Evolutionary conservation across 1,140 invertebrate species (phyloP).

Genomic region (Drosophila bocqueti): DNA sequence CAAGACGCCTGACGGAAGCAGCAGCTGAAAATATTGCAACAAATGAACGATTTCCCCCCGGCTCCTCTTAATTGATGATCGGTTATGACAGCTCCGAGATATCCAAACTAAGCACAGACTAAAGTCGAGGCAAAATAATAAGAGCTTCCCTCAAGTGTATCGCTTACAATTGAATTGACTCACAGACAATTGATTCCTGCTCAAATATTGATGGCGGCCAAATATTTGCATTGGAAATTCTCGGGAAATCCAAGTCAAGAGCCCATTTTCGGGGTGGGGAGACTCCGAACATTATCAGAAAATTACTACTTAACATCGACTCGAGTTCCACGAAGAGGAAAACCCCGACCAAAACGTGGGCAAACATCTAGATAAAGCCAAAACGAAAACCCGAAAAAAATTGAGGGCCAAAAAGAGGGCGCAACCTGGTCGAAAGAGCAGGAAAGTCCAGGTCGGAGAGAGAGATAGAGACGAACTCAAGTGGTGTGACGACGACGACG

Average conservation of each 20-base stretch:
- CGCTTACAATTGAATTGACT: conserved; percentile 64
- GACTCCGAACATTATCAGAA: conserved; percentile 68
- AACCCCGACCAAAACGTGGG: conserved; percentile 50
- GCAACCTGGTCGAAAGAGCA: conserved; percentile 59
- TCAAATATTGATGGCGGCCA: conserved; percentile 60
- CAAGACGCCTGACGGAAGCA: conserved; percentile 64
- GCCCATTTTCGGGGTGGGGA: conserved; percentile 3
- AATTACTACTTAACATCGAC: conserved; percentile 83
- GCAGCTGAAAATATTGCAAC: conserved; percentile 46
- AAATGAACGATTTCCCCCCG: conserved; percentile 38
- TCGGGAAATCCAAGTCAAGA: conserved; percentile 31
- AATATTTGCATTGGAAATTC: conserved; percentile 70
- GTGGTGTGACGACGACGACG: conserved; percentile 72
- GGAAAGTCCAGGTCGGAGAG: conserved; percentile 6
- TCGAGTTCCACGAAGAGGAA: conserved; percentile 66
- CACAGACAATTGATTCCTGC: conserved; percentile 22
- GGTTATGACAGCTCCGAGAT: conserved; percentile 65
- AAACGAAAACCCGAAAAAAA: conserved; percentile 46
- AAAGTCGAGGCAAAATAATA: conserved; percentile 14
- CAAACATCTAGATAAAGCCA: conserved; percentile 74
- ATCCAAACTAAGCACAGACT: conserved; percentile 28
- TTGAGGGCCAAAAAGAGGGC: conserved; percentile 35
- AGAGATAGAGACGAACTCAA: conserved; percentile 48
- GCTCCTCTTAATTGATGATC: conserved; percentile 68
- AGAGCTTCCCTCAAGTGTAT: conserved; percentile 42